Base-by-base conservation (phyloP, 2,888 invertebrate species). In the Eulithis testata region DNA sequence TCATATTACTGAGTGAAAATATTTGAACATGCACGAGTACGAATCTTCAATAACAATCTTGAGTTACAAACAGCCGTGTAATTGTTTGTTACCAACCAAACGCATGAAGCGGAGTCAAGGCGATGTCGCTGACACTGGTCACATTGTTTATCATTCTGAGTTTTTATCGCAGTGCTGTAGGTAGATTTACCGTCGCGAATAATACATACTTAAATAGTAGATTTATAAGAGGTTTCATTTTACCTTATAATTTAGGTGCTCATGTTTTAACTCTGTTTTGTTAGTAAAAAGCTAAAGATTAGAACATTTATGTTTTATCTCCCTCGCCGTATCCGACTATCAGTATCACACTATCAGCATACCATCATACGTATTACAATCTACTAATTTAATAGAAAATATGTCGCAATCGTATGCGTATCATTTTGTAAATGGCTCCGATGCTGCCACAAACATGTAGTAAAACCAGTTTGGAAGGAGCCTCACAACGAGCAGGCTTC, bases 381-480 rank as follows among this genome's bases (percentile, higher is more conserved):
- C n/a, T n/a, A 47, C 5, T 47, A n/a, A 14, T 11, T 12, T 8
- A 9, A 31, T 1, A 45, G 14, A n/a, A 14, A 36, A 37, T 36
- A 44, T 62, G 49, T 12, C 49, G 27, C 44, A 37, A 31, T 51
- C 51, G 51, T 12, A 7, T 14, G 47, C 54, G 21, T 49, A 37
- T 31, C 31, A 43, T 51, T 31, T 51, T 36, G 52, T 43, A 50
- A 43, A 47, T 55, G 43, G 44, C 65, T 52, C 40, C 49, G 53
- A 55, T 21, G 62, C 49, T 37, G 11, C 12, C 49, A 54, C 65
- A 69, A 67, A 43, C 54, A 69, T 65, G 69, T 50, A 47, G 69
- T 57, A 47, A 67, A 67, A 69, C 69, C 62, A 47, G 71, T 71
- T 63, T 27, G 55, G 56, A 54, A 14, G 50, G 14, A 49, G 12